Evolutionary conservation across 2,888 invertebrate genomes (phyloP).

Genomic region (Saturnia pavonia): DNA sequence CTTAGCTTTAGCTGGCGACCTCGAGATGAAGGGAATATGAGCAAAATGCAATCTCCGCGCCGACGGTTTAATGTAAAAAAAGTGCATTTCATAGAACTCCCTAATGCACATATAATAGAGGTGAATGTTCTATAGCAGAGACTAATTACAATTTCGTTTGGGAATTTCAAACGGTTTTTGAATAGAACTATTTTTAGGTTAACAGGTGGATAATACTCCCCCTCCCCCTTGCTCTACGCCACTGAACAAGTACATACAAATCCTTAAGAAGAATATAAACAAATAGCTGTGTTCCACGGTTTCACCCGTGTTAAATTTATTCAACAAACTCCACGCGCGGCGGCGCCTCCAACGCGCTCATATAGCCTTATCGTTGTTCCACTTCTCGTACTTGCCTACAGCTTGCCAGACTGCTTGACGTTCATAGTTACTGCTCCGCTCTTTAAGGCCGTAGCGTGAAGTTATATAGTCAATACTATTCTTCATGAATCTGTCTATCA

Average conservation of each 20-base stretch:
- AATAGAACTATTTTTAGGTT: constrained; percentile 40
- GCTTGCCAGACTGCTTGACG: no score
- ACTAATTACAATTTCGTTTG: constrained; percentile 32
- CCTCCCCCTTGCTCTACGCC: not conserved
- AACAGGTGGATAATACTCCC: constrained; percentile 32
- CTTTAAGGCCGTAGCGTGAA: no score
- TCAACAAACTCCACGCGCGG: no score
- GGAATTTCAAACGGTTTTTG: constrained; percentile 45
- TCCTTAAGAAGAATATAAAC: not conserved
- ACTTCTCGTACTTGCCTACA: no score
- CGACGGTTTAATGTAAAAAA: constrained; percentile 53
- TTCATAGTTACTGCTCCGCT: no score
- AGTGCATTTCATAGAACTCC: constrained; percentile 27
- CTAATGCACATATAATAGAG: constrained; percentile 31
- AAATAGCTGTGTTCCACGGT: no score
- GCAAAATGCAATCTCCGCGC: constrained; percentile 66
- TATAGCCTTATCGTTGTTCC: no score
- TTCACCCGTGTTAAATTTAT: no score
- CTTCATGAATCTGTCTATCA: no score
- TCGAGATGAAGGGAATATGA: constrained; percentile 61
- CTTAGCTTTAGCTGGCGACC: constrained; percentile 50
- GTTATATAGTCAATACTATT: no score
- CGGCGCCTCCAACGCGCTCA: no score
- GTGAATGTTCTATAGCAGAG: constrained; percentile 24
- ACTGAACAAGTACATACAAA: not conserved